Evolutionary conservation across 2,888 invertebrate species (phyloP), one percentile per base, ranked within the genome.

Genomic region (Caenorhabditis afra): DNA sequence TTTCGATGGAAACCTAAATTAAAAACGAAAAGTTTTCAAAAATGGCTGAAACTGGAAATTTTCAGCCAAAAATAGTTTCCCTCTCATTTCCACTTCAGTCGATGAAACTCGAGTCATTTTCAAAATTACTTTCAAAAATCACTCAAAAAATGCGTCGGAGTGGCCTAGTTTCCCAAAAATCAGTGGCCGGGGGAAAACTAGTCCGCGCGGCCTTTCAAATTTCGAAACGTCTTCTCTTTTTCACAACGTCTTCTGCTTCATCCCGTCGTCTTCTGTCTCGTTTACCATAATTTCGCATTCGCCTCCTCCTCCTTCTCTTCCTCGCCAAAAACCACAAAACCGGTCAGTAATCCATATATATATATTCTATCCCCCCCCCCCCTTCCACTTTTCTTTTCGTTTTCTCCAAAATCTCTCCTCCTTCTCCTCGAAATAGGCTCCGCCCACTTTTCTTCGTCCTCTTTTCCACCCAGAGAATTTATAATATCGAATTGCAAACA

Each of bases 281-380:
- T 71, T 71, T 71, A 71, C 71, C 71, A 71, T 71, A 71, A 71
- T 71, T 71, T 71, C 29, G n/a, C n/a, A n/a, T n/a, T n/a, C n/a
- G 71, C 45, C 11, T 44, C 8, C 14, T 65, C 12, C 41, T 74
- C 45, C 47, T 58, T 66, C 61, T 45, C 47, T 52, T 52, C 44
- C 52, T 16, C 16, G 47, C 29, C 53, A 74, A 74, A 74, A 74
- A 74, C 65, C 61, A 52, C 73, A 65, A 59, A 74, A 74, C 64
- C 65, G 73, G 65, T 65, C 73, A 74, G 71, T 71, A 71, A 71
- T 71, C 71, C 71, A 71, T 71, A 55, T 62, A 29, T 29, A n/a
- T n/a, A n/a, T n/a, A n/a, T 53, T 18, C 16, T 47, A 22, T 53
- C 29, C 20, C 35, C 52, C 22, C 41, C 50, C 16, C 59, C 22